These are phyloP conservation scores for Accipiter cooperii DNA, from an alignment of 2,113 vertebrate genomes.

Conservation along the genomic window DNA sequence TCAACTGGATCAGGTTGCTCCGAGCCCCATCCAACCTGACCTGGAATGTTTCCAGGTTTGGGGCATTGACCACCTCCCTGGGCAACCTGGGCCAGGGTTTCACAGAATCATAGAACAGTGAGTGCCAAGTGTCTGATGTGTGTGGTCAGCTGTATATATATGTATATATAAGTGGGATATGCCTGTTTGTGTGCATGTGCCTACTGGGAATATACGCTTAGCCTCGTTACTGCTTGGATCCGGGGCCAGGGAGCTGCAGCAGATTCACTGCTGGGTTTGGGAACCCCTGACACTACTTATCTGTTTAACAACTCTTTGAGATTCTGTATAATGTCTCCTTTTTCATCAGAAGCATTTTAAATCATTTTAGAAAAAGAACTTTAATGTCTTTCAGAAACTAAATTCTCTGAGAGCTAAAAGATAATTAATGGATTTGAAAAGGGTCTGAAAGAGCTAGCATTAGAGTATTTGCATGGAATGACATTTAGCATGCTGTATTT, in stretches of 20 bases:
- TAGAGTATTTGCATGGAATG: slow-evolving; percentile 5
- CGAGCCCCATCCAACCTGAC: accelerated
- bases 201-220: background rate
- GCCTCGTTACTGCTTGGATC: background rate
- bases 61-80: too few species aligned
- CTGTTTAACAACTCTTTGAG: background rate
- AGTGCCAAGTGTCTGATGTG: background rate
- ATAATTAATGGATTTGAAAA: slow-evolving; percentile 14
- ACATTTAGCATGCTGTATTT: background rate
- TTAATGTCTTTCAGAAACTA: background rate
- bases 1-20: background rate
- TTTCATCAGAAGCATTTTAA: background rate
- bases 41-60: background rate
- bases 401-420: background rate
- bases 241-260: background rate
- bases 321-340: background rate
- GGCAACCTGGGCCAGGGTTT: background rate
- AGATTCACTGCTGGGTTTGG: background rate
- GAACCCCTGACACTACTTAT: background rate
- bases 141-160: background rate
- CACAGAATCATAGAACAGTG: accelerated
- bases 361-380: background rate
- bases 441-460: background rate
- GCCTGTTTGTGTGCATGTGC: accelerated
- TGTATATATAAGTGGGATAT: background rate